phyloP scores from a whole-genome alignment of 2,797 vertebrate genomes.

The Macrochelys suwanniensis region DNA sequence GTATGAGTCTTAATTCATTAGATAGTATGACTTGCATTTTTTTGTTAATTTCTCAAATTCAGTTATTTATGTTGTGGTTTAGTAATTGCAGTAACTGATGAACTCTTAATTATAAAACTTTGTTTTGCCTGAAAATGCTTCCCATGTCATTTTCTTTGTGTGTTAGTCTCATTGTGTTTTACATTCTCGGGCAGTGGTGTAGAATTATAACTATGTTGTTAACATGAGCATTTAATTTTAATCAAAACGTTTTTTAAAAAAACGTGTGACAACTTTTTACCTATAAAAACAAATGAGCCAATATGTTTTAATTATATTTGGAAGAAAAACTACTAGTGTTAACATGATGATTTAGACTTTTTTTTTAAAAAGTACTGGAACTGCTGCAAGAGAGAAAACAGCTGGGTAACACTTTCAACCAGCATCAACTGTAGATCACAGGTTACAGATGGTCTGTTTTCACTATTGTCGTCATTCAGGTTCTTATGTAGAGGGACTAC shows the following conservation, averaged over 20 bases:
- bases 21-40: conserved; percentile 21
- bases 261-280: neutral
- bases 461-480: conserved; percentile 65
- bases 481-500: conserved; percentile 32
- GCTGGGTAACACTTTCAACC: conserved; percentile 65
- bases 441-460: conserved; percentile 69
- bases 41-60: conserved; percentile 50
- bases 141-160: conserved; percentile 37
- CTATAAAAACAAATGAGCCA: neutral
- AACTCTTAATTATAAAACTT: conserved; percentile 49
- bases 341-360: neutral
- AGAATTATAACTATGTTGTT: conserved; percentile 24
- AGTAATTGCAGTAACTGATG: conserved; percentile 56
- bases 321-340: neutral
- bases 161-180: conserved; percentile 22
- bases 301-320: neutral
- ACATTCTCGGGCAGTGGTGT: neutral
- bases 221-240: conserved; percentile 16
- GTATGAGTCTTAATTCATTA: conserved; percentile 21
- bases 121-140: conserved; percentile 58
- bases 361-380: neutral
- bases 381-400: conserved; percentile 61
- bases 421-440: conserved; percentile 30
- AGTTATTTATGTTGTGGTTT: conserved; percentile 65
- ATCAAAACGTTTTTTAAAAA: neutral